phyloP scores from a whole-genome alignment of 2,113 vertebrate species.

The Falco punctatus region DNA sequence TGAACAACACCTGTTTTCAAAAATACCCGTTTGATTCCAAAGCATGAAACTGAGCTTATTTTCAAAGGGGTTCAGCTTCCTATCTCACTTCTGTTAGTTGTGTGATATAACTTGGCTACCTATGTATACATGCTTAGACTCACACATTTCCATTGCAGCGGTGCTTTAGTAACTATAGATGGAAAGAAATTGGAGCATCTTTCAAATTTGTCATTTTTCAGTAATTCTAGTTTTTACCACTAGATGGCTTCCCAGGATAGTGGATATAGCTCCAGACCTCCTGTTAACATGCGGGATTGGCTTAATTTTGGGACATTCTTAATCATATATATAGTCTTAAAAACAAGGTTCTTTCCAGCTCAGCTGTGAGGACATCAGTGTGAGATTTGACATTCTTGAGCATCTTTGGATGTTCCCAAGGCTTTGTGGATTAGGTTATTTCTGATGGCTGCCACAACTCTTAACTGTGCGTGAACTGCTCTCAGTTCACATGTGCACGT shows the following conservation, averaged over 20 bases:
- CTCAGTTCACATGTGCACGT: background rate
- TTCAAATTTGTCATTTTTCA: background rate
- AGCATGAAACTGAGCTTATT: background rate
- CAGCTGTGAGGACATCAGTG: background rate
- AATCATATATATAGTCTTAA: background rate
- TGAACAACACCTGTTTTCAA: background rate
- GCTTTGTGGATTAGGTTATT: background rate
- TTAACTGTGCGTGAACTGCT: background rate
- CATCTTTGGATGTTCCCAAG: background rate
- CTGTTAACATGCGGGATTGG: background rate
- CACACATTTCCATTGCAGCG: background rate
- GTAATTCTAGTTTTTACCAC: slow-evolving; percentile 20
- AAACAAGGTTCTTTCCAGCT: background rate
- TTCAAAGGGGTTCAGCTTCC: background rate
- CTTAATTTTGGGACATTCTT: background rate
- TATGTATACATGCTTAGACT: background rate
- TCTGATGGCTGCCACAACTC: background rate
- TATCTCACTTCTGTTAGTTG: background rate
- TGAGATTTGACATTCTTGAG: background rate
- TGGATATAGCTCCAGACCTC: background rate
- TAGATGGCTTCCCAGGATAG: slow-evolving; percentile 74
- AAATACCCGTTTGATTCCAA: background rate
- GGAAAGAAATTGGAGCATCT: background rate
- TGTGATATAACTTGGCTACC: background rate
- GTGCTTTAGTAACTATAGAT: background rate